A percentile compares a stretch with the other conserved stretches of the same genome.
Evolutionary conservation across 2,113 vertebrate genomes (phyloP).

Genomic region (Lophochroa leadbeateri): DNA sequence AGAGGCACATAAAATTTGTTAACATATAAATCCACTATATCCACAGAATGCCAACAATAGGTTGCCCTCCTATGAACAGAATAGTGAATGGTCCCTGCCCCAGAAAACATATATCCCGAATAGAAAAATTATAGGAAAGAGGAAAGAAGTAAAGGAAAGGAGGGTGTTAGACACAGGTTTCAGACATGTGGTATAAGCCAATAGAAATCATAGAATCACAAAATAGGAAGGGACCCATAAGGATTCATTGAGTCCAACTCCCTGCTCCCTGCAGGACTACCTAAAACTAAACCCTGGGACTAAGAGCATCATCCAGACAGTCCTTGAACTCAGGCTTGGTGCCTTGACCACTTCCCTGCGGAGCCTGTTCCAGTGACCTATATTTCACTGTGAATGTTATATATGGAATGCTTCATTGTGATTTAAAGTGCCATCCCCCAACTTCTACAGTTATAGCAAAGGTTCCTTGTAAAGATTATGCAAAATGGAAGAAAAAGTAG

Average conservation of each 20-base stretch:
- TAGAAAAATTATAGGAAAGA: background rate
- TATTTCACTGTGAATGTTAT: background rate
- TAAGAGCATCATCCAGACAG: accelerated
- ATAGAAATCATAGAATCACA: background rate
- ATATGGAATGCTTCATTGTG: background rate
- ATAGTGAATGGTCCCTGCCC: background rate
- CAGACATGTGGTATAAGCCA: background rate
- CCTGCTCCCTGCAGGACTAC: accelerated
- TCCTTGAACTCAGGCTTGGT: background rate
- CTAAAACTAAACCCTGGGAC: background rate
- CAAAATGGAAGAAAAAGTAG: background rate
- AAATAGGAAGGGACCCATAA: background rate
- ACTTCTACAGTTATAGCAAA: background rate
- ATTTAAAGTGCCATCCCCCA: background rate
- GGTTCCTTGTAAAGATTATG: background rate
- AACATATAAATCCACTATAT: background rate
- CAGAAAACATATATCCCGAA: background rate
- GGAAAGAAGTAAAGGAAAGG: background rate
- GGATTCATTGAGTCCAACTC: background rate
- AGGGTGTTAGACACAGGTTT: background rate
- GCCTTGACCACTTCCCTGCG: background rate
- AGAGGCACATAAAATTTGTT: background rate
- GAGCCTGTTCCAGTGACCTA: background rate
- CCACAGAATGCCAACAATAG: background rate
- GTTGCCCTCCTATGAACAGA: background rate